phyloP scores from a whole-genome alignment of 2,113 vertebrate species.

The Alosa alosa region DNA sequence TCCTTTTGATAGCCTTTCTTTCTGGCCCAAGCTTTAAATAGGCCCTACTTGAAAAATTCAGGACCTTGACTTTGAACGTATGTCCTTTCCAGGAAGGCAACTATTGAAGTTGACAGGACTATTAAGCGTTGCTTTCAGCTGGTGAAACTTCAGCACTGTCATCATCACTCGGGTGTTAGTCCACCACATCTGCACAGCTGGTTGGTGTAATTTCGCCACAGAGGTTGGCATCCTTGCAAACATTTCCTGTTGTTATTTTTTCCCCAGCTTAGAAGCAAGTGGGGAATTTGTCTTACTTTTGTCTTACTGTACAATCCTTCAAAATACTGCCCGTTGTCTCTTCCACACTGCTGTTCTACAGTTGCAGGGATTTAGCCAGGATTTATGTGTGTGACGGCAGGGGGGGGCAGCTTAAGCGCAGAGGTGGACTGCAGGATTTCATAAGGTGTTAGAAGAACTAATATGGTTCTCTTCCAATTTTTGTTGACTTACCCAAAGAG shows the following conservation, averaged over 20 bases:
- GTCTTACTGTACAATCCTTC: not conserved
- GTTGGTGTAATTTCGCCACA: not conserved
- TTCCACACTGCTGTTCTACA: not conserved
- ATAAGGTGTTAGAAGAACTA: not conserved
- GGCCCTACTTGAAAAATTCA: not conserved
- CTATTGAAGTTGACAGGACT: not conserved
- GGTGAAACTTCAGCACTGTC: not conserved
- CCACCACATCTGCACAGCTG: not conserved
- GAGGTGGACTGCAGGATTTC: not conserved
- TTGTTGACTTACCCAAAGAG: not conserved
- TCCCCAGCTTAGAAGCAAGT: not conserved
- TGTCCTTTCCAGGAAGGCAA: slow-evolving; percentile 12
- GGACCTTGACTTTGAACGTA: slow-evolving; percentile 24
- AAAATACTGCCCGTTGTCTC: not conserved
- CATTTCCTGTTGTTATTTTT: not conserved
- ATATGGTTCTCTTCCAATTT: not conserved
- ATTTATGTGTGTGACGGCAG: not conserved
- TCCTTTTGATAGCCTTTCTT: not conserved
- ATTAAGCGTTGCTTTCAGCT: not conserved
- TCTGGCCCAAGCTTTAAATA: not conserved
- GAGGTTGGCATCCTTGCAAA: not conserved
- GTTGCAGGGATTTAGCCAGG: not conserved
- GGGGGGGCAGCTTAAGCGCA: not conserved
- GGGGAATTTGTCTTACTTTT: slow-evolving; percentile 6
- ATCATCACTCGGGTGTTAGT: not conserved